A percentile compares a stretch with the other conserved stretches of the same genome.
Evolutionary conservation across 2,888 invertebrate genomes (phyloP).

Genomic region (Pseudococcus viburni): DNA sequence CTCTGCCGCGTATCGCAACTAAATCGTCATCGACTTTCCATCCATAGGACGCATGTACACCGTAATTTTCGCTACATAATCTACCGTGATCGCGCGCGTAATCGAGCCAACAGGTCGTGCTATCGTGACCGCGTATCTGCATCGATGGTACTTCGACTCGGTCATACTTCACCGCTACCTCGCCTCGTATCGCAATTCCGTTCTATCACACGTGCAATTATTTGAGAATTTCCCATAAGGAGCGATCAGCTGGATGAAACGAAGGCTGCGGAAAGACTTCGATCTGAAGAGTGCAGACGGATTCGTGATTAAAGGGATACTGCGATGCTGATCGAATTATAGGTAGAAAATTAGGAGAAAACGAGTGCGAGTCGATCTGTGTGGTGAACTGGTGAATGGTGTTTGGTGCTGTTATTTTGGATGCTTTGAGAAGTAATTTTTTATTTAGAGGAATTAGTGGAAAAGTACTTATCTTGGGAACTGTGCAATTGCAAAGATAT

Average conservation of each 20-base stretch:
- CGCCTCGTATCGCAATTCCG: not conserved
- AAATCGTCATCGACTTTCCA: slow-evolving; percentile 23
- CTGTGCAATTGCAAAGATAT: no score
- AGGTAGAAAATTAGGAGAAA: no score
- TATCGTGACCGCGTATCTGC: slow-evolving; percentile 28
- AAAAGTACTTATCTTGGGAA: no score
- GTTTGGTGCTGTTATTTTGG: no score
- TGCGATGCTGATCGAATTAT: no score
- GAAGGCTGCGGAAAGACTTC: no score
- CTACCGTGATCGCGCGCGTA: slow-evolving; percentile 6
- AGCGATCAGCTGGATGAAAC: not conserved
- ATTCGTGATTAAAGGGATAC: no score
- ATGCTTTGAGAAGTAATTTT: no score
- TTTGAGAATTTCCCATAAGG: slow-evolving; percentile 5
- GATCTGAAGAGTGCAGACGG: no score
- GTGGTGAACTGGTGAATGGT: no score
- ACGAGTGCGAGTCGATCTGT: no score
- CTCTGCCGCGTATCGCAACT: not conserved
- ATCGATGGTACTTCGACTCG: not conserved
- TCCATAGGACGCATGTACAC: not conserved
- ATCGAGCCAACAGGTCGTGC: slow-evolving; percentile 40
- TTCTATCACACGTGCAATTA: slow-evolving; percentile 25
- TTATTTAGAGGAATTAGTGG: no score
- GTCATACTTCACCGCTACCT: not conserved
- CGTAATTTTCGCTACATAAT: slow-evolving; percentile 18